Evolutionary conservation across 2,888 invertebrate species (phyloP).

Genomic region (Erebia aethiops): DNA sequence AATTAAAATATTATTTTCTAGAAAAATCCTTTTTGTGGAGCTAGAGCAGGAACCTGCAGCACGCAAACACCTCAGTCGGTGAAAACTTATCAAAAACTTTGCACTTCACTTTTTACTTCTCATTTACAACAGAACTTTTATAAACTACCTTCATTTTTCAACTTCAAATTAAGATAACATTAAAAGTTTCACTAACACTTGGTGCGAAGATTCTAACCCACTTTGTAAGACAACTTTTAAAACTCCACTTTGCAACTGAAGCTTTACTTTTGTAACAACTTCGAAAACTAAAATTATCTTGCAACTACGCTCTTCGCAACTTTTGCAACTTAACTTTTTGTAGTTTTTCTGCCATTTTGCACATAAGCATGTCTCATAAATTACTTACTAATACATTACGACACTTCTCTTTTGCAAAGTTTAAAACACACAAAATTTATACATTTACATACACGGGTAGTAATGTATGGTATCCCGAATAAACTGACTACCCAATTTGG

Average conservation of each 20-base stretch:
- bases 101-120: background rate
- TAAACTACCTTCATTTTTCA: background rate
- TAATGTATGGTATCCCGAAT: constrained; percentile 10
- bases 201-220: too few species aligned
- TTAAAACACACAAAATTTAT: background rate
- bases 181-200: too few species aligned
- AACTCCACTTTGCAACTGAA: too few species aligned
- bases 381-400: background rate
- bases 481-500: constrained; percentile 13
- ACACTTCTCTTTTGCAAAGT: background rate
- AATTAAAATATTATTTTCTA: background rate
- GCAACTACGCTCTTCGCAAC: background rate
- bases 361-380: background rate
- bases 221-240: too few species aligned
- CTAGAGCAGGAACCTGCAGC: background rate
- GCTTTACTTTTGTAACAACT: background rate
- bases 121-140: background rate
- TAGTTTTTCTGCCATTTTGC: background rate
- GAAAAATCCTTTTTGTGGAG: background rate
- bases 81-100: constrained; percentile 1
- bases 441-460: constrained; percentile 12
- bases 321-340: background rate
- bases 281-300: background rate
- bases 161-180: background rate
- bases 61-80: background rate